phyloP scores from a whole-genome alignment of 2,888 invertebrate genomes.

The Chymomyza procnemis region DNA sequence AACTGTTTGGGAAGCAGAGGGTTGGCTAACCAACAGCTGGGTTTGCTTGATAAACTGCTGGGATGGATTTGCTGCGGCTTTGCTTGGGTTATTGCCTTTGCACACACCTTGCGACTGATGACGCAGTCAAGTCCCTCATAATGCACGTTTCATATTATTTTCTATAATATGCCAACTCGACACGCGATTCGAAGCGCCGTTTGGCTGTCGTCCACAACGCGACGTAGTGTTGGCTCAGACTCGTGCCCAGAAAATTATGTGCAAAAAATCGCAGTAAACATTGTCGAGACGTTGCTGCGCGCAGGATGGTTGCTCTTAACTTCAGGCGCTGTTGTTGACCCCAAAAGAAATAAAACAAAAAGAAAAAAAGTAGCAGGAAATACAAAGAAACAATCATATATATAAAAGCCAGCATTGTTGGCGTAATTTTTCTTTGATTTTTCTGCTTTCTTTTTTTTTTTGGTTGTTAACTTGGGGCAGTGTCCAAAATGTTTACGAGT shows the following conservation, averaged over 20 bases:
- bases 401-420: constrained; percentile 17
- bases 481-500: constrained; percentile 67
- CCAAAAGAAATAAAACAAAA: constrained; percentile 41
- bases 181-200: constrained; percentile 55
- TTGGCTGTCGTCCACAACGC: constrained; percentile 37
- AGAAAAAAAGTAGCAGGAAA: no score
- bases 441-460: no score
- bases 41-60: constrained; percentile 55
- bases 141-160: constrained; percentile 23
- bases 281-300: constrained; percentile 53
- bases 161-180: constrained; percentile 43
- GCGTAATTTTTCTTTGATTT: constrained; percentile 45
- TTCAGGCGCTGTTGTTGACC: constrained; percentile 48
- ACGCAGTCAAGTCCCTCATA: constrained; percentile 43
- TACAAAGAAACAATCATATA: not conserved
- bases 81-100: constrained; percentile 18
- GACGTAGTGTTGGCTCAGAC: not conserved
- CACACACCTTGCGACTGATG: constrained; percentile 39
- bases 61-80: constrained; percentile 33
- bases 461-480: not conserved
- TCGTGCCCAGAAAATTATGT: constrained; percentile 60
- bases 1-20: constrained; percentile 1
- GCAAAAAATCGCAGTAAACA: constrained; percentile 59
- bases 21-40: constrained; percentile 51
- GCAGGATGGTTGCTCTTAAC: constrained; percentile 21